A percentile compares a stretch with the other conserved stretches of the same genome.
These are phyloP conservation scores for Hirudo medicinalis DNA, from an alignment of 1,140 invertebrate species.

Conservation along the genomic window DNA sequence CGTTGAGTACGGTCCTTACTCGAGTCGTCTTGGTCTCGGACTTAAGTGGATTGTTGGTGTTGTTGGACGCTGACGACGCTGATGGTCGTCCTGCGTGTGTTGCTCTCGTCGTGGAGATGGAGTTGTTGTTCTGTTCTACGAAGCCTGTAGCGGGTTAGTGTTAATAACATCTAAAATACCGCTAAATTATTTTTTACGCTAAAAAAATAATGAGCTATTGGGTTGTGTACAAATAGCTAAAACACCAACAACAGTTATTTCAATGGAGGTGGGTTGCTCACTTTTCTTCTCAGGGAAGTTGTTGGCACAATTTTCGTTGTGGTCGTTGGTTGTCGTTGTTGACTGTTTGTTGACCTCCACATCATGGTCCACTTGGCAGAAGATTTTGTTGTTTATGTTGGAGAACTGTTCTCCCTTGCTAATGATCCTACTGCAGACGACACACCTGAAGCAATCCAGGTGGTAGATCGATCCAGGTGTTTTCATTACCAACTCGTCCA, in stretches of 20 bases:
- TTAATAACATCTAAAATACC: too few relatives aligned
- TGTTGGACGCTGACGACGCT: background rate
- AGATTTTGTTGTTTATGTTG: background rate
- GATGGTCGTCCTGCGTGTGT: background rate
- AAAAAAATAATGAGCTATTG: too few relatives aligned
- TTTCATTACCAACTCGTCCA: slow-evolving; percentile 94
- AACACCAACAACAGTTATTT: too few relatives aligned
- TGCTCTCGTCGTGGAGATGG: background rate
- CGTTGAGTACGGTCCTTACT: slow-evolving; percentile 90
- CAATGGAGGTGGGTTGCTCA: too few relatives aligned
- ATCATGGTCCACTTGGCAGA: background rate
- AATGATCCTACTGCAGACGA: background rate
- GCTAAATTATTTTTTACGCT: too few relatives aligned
- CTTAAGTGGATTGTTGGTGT: background rate
- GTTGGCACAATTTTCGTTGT: background rate
- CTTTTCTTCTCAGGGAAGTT: background rate
- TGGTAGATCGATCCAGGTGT: slow-evolving; percentile 93
- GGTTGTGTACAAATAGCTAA: too few relatives aligned
- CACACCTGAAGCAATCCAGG: slow-evolving; percentile 73
- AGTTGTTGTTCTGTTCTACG: background rate
- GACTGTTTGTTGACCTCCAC: background rate
- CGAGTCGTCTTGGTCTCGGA: slow-evolving; percentile 43
- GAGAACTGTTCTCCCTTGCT: background rate
- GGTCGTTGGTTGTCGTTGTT: background rate
- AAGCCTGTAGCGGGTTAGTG: background rate